These are phyloP conservation scores for Glaucidium brasilianum DNA, from an alignment of 2,113 vertebrate genomes.

Conservation along the genomic window DNA sequence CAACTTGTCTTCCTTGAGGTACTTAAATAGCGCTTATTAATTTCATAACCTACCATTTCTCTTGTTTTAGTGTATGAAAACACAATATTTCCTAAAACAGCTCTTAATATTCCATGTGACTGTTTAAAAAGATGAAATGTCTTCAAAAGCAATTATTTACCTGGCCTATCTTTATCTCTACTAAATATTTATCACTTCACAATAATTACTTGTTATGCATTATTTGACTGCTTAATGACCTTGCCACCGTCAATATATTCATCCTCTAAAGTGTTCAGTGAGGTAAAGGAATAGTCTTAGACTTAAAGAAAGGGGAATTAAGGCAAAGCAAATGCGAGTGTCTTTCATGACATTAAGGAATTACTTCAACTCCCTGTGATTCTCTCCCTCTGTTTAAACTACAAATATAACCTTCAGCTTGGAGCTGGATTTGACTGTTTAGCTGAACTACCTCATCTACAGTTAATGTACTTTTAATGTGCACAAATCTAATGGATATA, in stretches of 20 bases:
- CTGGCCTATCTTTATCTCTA: background rate
- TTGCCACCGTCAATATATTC: background rate
- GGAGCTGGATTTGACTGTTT: background rate
- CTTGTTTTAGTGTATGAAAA: background rate
- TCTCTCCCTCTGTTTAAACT: background rate
- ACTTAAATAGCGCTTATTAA: background rate
- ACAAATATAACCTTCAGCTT: background rate
- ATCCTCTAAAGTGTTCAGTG: background rate
- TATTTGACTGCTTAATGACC: background rate
- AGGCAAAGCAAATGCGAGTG: background rate
- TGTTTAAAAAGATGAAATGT: background rate
- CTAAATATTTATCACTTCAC: background rate
- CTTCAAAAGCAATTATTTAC: background rate
- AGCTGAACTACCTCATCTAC: background rate
- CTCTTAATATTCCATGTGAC: background rate
- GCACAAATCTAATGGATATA: background rate
- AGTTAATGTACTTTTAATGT: background rate
- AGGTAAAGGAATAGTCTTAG: background rate
- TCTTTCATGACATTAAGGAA: background rate
- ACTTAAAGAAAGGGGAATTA: background rate
- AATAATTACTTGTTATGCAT: background rate
- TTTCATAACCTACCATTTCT: background rate
- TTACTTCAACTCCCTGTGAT: background rate
- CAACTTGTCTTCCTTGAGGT: background rate
- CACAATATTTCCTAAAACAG: background rate